phyloP scores from a whole-genome alignment of 2,797 vertebrate species.

The Hyperoplus immaculatus region DNA sequence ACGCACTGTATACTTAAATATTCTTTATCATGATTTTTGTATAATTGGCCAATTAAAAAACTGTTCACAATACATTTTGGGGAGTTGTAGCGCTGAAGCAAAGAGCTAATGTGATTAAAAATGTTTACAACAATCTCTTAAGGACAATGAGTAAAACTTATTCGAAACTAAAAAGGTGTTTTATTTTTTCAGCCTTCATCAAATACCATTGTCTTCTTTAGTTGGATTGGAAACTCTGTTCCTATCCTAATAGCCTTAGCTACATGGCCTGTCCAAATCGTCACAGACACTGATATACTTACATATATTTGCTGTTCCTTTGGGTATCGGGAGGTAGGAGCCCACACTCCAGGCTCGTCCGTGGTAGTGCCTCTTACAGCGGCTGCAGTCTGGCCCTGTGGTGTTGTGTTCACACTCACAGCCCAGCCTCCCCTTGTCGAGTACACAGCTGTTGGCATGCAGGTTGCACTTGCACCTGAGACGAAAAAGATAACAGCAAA shows the following conservation, averaged over 20 bases:
- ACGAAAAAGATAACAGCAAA: constrained; percentile 67
- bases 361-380: constrained; percentile 98
- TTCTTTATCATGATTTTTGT: not conserved
- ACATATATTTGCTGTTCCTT: constrained; percentile 99
- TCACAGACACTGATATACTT: constrained; percentile 80
- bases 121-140: constrained; percentile 10
- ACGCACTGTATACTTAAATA: not conserved
- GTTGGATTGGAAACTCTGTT: constrained; percentile 9
- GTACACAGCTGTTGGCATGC: constrained; percentile 97
- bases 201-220: constrained; percentile 15
- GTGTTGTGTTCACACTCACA: constrained; percentile 99
- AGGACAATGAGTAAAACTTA: not conserved
- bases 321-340: constrained; percentile 98
- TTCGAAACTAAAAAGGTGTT: constrained; percentile 10
- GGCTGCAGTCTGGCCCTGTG: constrained; percentile 97
- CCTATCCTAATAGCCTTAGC: not conserved
- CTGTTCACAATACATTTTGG: not conserved
- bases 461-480: constrained; percentile 98
- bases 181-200: constrained; percentile 4
- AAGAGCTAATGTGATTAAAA: constrained; percentile 1
- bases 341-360: constrained; percentile 96
- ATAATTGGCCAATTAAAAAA: not conserved
- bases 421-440: constrained; percentile 95
- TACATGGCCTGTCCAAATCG: not conserved
- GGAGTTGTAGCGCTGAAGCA: constrained; percentile 12